Base-by-base conservation (phyloP, 2,797 vertebrate genomes). In the Lepidocolaptes lacrymiger region DNA sequence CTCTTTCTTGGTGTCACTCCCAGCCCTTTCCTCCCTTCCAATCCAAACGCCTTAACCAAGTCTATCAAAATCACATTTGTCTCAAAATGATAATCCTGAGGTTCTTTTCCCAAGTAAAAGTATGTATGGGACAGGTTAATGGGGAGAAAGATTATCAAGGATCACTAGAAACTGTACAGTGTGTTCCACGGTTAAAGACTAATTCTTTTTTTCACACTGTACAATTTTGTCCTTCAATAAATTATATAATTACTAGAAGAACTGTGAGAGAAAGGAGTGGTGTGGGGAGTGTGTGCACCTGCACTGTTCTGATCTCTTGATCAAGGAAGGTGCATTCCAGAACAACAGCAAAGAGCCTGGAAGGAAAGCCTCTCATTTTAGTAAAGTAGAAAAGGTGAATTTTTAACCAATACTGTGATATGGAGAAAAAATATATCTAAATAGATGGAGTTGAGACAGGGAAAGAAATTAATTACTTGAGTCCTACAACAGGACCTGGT, bases 241-340 rank as follows among this genome's bases (percentile, higher is more conserved):
- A 8, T 43, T 0, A 16, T 64, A 3, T 10, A n/a, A 27, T 48
- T 85, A 30, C 18, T 44, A 17, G 24, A 55, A 67, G 39, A 63
- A 37, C 4, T 1, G 1, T 8, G 10, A 48, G 49, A 79, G 22
- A 68, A 59, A 30, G 6, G 5, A 5, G 1, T 56, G 28, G 10
- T 54, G 22, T 67, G 21, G 18, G 7, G 18, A 39, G 2, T 12
- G 10, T 55, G 67, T 32, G 19, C 5, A 21, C 2, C 2, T 0
- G 1, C 11, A 43, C 5, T 44, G 0, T 56, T 55, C 22, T 64
- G 15, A 8, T 76, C 22, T 82, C 58, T 52, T 79, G 24, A 49
- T 26, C 37, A 37, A 44, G 22, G 20, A 75, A 54, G 4, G 30
- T 37, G 12, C 9, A 32, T 46, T 68, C 15, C 51, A 64, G 37